phyloP scores from a whole-genome alignment of 2,888 invertebrate species.

The Cantharis rufa region DNA sequence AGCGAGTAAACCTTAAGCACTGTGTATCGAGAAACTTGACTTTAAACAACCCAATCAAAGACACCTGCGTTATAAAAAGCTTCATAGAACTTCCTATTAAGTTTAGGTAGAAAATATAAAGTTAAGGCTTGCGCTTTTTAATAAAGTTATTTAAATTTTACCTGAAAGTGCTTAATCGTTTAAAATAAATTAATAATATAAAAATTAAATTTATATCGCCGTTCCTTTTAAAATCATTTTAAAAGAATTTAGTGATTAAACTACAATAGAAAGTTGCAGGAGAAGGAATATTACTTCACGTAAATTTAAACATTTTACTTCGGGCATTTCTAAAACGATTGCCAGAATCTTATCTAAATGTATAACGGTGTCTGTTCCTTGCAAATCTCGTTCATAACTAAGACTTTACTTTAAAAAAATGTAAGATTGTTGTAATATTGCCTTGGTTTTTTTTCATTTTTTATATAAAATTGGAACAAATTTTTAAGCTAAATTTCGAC shows the following conservation, averaged over 20 bases:
- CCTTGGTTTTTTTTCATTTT: background rate
- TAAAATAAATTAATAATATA: background rate
- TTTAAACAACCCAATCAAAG: conserved; percentile 42
- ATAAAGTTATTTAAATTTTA: conserved; percentile 44
- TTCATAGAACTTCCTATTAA: conserved; percentile 35
- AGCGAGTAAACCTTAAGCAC: conserved; percentile 36
- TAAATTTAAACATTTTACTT: conserved; percentile 24
- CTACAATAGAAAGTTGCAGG: conserved; percentile 16
- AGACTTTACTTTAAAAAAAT: conserved; percentile 11
- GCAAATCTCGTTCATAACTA: conserved; percentile 37
- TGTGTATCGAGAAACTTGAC: conserved; percentile 39
- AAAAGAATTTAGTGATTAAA: background rate
- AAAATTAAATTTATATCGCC: background rate
- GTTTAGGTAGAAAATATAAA: conserved; percentile 37
- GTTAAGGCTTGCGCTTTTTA: conserved; percentile 37
- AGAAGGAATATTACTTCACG: conserved; percentile 16
- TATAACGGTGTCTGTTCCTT: conserved; percentile 26
- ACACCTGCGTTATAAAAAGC: conserved; percentile 45
- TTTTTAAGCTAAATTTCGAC: background rate
- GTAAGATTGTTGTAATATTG: background rate
- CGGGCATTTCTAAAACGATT: conserved; percentile 26
- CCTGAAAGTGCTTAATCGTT: background rate
- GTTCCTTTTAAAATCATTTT: background rate
- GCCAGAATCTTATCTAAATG: conserved; percentile 29
- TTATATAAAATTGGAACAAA: background rate